A percentile compares a stretch with the other conserved stretches of the same genome.
Conservation (phyloP, 2,797 vertebrate genomes). For the Euthynnus affinis region DNA sequence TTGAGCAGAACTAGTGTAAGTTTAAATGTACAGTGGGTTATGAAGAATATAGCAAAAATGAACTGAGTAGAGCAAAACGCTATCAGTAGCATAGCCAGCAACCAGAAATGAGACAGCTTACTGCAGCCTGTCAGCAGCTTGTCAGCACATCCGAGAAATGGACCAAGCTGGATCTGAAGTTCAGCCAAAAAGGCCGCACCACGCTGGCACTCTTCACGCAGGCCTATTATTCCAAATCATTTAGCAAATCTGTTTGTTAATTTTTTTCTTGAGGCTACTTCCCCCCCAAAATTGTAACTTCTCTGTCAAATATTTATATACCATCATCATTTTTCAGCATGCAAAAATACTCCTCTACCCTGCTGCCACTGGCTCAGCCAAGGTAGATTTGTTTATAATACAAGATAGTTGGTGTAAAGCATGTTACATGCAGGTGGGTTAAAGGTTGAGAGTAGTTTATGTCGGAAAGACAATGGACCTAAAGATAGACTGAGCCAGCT, state of each 20-base stretch:
- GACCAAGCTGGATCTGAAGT: neutral
- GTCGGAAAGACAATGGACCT: neutral
- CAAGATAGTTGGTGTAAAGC: neutral
- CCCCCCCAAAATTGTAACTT: neutral
- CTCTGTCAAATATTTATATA: conserved; percentile 21
- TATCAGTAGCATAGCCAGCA: too few relatives aligned
- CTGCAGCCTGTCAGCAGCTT: too few relatives aligned
- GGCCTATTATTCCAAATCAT: neutral
- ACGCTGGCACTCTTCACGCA: conserved; percentile 3
- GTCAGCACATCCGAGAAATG: too few relatives aligned
- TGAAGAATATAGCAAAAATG: too few relatives aligned
- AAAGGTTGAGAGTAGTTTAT: neutral
- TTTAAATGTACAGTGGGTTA: too few relatives aligned
- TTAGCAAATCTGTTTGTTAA: conserved; percentile 29
- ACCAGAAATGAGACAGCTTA: too few relatives aligned
- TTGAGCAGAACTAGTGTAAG: too few relatives aligned
- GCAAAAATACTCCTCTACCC: neutral
- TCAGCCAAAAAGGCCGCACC: conserved; percentile 28
- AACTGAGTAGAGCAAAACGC: too few relatives aligned
- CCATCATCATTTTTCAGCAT: neutral
- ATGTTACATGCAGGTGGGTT: neutral
- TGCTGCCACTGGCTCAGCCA: neutral
- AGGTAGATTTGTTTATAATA: neutral
- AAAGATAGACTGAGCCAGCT: neutral
- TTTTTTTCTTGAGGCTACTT: neutral